These are phyloP conservation scores for Nymphicus hollandicus DNA, from an alignment of 2,113 vertebrate genomes.

Conservation along the genomic window DNA sequence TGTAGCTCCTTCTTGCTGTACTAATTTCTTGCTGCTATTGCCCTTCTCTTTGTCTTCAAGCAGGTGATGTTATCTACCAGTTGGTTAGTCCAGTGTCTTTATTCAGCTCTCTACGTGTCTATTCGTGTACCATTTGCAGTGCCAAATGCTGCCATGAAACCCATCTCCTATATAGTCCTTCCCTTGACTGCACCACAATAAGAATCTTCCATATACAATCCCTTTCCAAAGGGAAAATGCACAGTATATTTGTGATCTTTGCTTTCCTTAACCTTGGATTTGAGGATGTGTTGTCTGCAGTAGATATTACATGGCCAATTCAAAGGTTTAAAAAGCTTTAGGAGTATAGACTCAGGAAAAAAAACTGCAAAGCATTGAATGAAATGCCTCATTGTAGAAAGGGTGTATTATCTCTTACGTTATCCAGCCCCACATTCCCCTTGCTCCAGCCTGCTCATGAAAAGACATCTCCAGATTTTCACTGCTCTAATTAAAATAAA, in stretches of 20 bases:
- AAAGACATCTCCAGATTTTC: background rate
- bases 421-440: background rate
- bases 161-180: background rate
- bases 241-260: background rate
- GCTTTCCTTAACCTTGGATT: background rate
- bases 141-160: background rate
- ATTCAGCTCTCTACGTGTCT: background rate
- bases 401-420: rapidly evolving
- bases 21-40: background rate
- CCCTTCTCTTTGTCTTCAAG: background rate
- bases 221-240: background rate
- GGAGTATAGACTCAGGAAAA: background rate
- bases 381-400: background rate
- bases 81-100: background rate
- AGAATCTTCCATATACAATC: background rate
- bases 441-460: background rate
- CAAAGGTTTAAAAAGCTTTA: background rate
- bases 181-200: background rate
- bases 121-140: background rate
- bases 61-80: background rate
- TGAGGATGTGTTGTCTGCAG: background rate
- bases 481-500: background rate
- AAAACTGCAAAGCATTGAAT: background rate
- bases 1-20: background rate
- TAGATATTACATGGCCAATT: background rate